Percentiles rank a stretch among this genome's conserved stretches.
These are phyloP conservation scores for Protomyctophum bolini DNA, from an alignment of 2,113 vertebrate genomes.

Conservation along the genomic window DNA sequence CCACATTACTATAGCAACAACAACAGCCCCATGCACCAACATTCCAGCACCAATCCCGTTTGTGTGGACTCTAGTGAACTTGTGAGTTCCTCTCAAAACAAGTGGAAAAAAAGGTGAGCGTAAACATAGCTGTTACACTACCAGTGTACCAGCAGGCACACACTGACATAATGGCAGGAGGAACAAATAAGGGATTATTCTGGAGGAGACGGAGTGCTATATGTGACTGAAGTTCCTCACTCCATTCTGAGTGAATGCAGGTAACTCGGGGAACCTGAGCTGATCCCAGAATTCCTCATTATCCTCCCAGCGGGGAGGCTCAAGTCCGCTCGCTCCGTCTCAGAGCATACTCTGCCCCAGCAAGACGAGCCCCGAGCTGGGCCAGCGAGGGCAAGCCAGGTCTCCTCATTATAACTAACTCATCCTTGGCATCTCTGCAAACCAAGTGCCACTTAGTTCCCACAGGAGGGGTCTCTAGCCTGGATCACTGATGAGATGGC, in stretches of 20 bases:
- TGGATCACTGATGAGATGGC: conserved; percentile 75
- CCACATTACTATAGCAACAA: conserved; percentile 36
- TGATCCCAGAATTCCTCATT: conserved; percentile 86
- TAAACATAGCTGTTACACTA: conserved; percentile 59
- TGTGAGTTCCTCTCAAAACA: conserved; percentile 45
- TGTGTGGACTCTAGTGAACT: conserved; percentile 46
- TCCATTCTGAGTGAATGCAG: conserved; percentile 80
- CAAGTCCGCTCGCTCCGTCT: conserved; percentile 72
- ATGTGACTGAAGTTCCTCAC: conserved; percentile 78
- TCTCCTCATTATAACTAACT: conserved; percentile 82
- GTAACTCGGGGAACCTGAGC: conserved; percentile 81
- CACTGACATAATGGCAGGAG: conserved; percentile 66
- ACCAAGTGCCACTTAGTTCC: conserved; percentile 82
- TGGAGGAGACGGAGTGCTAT: conserved; percentile 72
- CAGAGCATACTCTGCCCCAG: conserved; percentile 69
- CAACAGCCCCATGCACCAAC: conserved; percentile 32
- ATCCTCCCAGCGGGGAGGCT: conserved; percentile 77
- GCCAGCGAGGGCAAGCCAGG: conserved; percentile 77
- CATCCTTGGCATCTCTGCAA: conserved; percentile 82
- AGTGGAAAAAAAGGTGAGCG: conserved; percentile 53
- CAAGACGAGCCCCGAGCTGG: conserved; percentile 72
- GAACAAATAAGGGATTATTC: conserved; percentile 79
- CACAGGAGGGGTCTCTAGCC: conserved; percentile 70
- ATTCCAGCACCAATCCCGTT: conserved; percentile 55
- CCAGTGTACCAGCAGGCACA: no score